Base-by-base conservation (phyloP, 2,113 vertebrate species). In the Axis porcinus region DNA sequence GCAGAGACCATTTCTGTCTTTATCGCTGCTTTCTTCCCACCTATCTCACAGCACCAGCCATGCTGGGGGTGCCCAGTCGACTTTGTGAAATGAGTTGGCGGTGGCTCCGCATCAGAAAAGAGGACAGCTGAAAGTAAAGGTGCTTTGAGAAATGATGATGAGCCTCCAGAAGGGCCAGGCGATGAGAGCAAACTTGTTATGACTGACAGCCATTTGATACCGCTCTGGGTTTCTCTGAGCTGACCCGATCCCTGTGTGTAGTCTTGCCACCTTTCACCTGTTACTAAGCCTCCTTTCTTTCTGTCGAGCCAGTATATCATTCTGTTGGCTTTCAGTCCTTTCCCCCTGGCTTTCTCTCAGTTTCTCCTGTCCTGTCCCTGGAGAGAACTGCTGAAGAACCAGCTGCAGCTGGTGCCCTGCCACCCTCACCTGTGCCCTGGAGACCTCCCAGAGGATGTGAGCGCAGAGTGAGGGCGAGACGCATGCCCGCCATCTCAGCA, bases 321-420 rank as follows among this genome's bases (percentile, higher is more conserved):
- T 96, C 50, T 97, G 21, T 95, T 96, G 97, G 40, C 76, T 98
- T 94, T 95, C 97, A 97, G 93, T 95, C 60, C 85, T 97, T 97
- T 50, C 86, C 74, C 91, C 57, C 64, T 70, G 67, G 52, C 89
- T 98, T 95, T 97, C 78, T 96, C 36, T 97, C 79, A 86, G 13
- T 92, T 86, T 97, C 94, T 97, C 95, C 94, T 60, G 1, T 1
- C 1, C 50, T 4, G 11, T 54, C 78, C 28, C 76, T 81, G 27
- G 50, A 92, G 40, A 62, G 60, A 30, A n/a, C 21, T 95, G 27
- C 54, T 90, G 1, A 57, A 76, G 47, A 85, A 14, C 47, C 5
- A n/a, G 19, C 33, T 89, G 2, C 25, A 33, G 2, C 7, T n/a
- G n/a, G n/a, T n/a, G 17, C 9, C 57, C 83, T 57, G 54, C 27